phyloP scores from a whole-genome alignment of 35 echinoderm and acorn worm genomes.

The Heliocidaris erythrogramma region DNA sequence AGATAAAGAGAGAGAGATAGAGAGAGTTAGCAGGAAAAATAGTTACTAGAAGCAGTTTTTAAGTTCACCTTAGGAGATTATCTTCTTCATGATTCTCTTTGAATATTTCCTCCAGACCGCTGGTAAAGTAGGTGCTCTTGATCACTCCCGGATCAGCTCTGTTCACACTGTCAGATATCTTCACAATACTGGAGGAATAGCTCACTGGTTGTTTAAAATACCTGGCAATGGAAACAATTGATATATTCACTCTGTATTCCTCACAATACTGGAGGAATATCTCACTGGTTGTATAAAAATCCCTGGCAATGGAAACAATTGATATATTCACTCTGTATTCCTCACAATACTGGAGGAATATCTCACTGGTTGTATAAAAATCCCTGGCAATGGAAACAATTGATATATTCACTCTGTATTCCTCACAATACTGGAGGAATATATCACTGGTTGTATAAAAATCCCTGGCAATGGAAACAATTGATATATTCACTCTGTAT shows the following conservation, averaged over 20 bases:
- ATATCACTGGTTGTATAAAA: constrained; percentile 85
- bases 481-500: too few relatives aligned
- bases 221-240: constrained; percentile 1
- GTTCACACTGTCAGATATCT: constrained; percentile 92
- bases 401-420: neutral
- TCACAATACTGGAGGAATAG: constrained; percentile 70
- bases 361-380: constrained; percentile 84
- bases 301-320: constrained; percentile 36
- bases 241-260: neutral
- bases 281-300: constrained; percentile 89
- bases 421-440: constrained; percentile 72
- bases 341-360: constrained; percentile 74
- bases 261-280: constrained; percentile 69
- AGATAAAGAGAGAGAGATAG: too few relatives aligned
- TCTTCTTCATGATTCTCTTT: constrained; percentile 70
- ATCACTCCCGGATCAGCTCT: constrained; percentile 59
- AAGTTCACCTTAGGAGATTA: constrained; percentile 67
- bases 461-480: constrained; percentile 52
- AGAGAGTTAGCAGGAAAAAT: too few relatives aligned
- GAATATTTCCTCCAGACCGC: constrained; percentile 79
- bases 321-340: neutral
- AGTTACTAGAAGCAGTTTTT: too few relatives aligned
- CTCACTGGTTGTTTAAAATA: constrained; percentile 92
- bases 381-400: constrained; percentile 50
- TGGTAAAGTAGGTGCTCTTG: constrained; percentile 73